Base-by-base conservation (phyloP, 2,888 invertebrate species). In the Altica lythri region DNA sequence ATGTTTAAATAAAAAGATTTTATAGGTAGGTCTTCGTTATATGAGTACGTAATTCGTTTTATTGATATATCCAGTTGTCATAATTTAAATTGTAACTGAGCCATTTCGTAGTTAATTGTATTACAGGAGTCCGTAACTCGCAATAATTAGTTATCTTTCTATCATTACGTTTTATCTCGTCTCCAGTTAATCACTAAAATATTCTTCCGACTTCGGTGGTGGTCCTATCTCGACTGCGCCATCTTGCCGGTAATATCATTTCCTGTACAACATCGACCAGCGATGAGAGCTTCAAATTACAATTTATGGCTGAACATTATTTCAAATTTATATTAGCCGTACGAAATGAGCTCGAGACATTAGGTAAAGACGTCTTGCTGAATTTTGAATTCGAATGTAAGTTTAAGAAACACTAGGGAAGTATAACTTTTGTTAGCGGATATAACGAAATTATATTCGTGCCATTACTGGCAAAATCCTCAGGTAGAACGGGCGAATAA, bases 201-300 rank as follows among this genome's bases (percentile, higher is more conserved):
- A 62, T 64, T 63, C 61, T 65, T 65, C 65, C 63, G 61, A 60
- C 57, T 46, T 55, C 46, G 54, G 37, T 18, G 37, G 54, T 42
- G 53, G 55, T 56, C 58, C 59, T 67, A 66, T 67, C 68, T 59
- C 44, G 37, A 45, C 60, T 62, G 61, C 59, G 60, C 55, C 62
- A 61, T 60, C 63, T 59, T 57, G 61, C 65, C 66, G 65, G 66
- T 68, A 66, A 68, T 67, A 63, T 65, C 59, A 62, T 62, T 66
- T 67, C 66, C 67, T 66, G 62, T 60, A 54, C 38, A 49, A 46
- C 50, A 53, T 59, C 59, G 55, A 53, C 55, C 19, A 44, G 43
- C 55, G 55, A 46, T 38, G 59, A 50, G 58, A 55, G 50, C 53
- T 55, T 59, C 55, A 59, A 59, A 59, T 53, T 55, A 50, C 53